These are phyloP conservation scores for Erethizon dorsatum DNA, from an alignment of 2,797 vertebrate genomes.

Conservation along the genomic window DNA sequence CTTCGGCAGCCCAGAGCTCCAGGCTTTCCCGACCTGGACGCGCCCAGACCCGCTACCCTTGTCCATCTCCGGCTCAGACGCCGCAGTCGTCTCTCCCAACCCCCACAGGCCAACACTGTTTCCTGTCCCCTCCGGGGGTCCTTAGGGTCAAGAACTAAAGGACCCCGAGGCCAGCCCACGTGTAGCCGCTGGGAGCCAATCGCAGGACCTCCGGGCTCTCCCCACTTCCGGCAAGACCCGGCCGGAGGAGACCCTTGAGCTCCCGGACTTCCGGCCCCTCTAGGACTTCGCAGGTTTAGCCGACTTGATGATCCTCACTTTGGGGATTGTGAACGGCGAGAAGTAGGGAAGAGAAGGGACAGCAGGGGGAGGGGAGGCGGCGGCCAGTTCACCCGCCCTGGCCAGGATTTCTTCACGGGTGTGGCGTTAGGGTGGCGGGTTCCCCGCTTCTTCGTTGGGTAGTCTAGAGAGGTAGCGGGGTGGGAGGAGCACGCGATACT, in stretches of 20 bases:
- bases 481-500: neutral
- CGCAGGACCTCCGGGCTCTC: neutral
- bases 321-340: too few species aligned
- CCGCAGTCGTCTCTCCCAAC: accelerated
- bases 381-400: neutral
- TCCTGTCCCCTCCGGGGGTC: too few species aligned
- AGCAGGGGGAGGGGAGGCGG: too few species aligned
- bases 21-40: neutral
- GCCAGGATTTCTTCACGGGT: neutral
- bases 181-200: too few species aligned
- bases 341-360: neutral
- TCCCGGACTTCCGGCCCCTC: neutral
- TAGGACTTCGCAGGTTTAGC: neutral
- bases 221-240: neutral
- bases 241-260: neutral
- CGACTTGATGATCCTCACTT: neutral
- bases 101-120: neutral
- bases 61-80: too few species aligned
- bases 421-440: neutral
- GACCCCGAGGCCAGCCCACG: neutral
- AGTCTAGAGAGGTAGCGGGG: neutral
- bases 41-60: neutral
- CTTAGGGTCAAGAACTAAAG: neutral
- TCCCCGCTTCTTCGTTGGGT: neutral
- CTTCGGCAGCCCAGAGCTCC: neutral